These are phyloP conservation scores for Dioctria rufipes DNA, from an alignment of 2,888 invertebrate species.

Conservation along the genomic window DNA sequence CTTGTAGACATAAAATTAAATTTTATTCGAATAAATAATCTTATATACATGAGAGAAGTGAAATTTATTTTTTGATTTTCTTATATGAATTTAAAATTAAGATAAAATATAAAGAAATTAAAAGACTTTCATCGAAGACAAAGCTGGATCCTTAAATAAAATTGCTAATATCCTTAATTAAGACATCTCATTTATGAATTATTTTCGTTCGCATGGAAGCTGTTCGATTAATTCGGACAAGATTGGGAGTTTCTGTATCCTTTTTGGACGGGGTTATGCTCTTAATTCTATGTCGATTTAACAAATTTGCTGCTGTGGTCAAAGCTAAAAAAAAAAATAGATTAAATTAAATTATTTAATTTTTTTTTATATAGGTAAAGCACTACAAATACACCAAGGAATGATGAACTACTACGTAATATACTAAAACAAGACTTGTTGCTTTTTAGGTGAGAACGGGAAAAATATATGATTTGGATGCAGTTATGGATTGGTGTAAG, in stretches of 20 bases:
- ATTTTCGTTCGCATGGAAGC: slow-evolving; percentile 69
- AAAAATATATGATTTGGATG: background rate
- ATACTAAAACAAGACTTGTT: background rate
- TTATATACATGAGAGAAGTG: background rate
- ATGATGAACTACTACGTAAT: background rate
- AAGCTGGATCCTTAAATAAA: too few species aligned
- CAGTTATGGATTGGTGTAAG: too few species aligned
- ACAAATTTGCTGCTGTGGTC: slow-evolving; percentile 49
- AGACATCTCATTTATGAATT: slow-evolving; percentile 59
- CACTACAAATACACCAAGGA: background rate
- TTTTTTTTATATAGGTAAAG: too few species aligned
- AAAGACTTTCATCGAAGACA: background rate
- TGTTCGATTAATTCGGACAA: slow-evolving; percentile 67
- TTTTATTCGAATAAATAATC: background rate
- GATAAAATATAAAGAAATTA: slow-evolving; percentile 8
- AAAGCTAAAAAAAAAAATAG: slow-evolving; percentile 46
- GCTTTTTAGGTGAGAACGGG: background rate
- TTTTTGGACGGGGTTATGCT: slow-evolving; percentile 36
- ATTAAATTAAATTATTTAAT: background rate
- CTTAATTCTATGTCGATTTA: slow-evolving; percentile 55
- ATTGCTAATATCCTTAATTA: too few species aligned
- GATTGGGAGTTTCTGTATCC: background rate
- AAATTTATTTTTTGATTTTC: background rate
- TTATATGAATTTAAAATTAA: slow-evolving; percentile 1
- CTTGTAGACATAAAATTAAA: background rate